Evolutionary conservation across 2,113 vertebrate species (phyloP).

Genomic region (Podiceps cristatus): DNA sequence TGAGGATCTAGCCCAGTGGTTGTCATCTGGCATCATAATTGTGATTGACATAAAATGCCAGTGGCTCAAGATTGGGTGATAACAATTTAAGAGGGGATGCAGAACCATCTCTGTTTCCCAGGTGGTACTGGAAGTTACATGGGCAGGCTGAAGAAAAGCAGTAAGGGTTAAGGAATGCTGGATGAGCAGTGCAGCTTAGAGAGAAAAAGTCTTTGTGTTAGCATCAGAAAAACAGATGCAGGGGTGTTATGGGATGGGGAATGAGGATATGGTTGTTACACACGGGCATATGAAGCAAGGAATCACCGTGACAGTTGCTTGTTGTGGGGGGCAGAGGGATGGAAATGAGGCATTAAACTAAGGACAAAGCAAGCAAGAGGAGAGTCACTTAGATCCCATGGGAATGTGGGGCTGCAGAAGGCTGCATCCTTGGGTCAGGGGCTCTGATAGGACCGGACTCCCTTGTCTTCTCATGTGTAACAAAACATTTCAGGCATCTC

Average conservation of each 20-base stretch:
- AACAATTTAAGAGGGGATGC: conserved; percentile 48
- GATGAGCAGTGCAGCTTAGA: neutral
- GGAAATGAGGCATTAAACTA: neutral
- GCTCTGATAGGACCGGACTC: neutral
- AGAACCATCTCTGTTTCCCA: neutral
- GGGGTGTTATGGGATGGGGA: neutral
- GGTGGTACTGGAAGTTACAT: neutral
- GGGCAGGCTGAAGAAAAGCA: neutral
- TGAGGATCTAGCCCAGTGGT: neutral
- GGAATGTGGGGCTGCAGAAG: neutral
- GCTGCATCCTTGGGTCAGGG: neutral
- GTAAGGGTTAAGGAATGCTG: neutral
- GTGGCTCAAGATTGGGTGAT: conserved; percentile 34
- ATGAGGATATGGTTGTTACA: neutral
- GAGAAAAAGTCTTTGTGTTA: neutral
- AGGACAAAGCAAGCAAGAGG: neutral
- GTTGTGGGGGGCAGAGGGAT: neutral
- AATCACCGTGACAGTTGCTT: neutral
- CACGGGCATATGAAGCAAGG: neutral
- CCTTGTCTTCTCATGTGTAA: rapidly evolving
- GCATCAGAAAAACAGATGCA: neutral
- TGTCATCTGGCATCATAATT: conserved; percentile 59
- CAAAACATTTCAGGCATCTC: neutral
- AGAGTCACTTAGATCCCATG: neutral
- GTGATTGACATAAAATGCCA: conserved; percentile 56